phyloP scores from a whole-genome alignment of 37 sponge, comb jelly and placozoan species.

The Tethya wilhelma region DNA sequence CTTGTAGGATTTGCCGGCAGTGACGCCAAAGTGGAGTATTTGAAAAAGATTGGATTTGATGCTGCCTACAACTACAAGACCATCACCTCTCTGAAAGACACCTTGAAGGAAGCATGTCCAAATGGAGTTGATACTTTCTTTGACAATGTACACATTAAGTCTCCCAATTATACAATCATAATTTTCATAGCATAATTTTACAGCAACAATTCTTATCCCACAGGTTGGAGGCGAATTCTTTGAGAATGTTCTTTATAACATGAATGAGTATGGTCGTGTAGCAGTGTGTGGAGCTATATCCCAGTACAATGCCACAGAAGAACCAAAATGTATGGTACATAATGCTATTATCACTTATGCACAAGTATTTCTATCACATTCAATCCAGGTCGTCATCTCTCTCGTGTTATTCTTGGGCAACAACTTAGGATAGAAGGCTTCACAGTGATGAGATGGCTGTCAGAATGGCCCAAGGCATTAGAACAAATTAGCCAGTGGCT shows the following conservation, averaged over 20 bases:
- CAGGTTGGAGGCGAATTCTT: conserved; percentile 88
- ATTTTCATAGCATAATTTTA: not conserved
- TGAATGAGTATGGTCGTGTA: conserved; percentile 81
- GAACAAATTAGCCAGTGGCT: conserved; percentile 69
- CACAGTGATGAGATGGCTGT: conserved; percentile 43
- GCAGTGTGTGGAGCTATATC: conserved; percentile 81
- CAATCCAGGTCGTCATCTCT: conserved; percentile 13
- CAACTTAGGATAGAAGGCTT: conserved; percentile 82
- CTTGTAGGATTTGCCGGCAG: conserved; percentile 71
- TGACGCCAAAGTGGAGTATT: conserved; percentile 79
- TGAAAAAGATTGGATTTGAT: conserved; percentile 82
- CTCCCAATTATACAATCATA: not conserved
- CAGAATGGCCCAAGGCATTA: conserved; percentile 63
- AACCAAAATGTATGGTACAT: no score
- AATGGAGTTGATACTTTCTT: conserved; percentile 82
- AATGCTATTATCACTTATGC: not conserved
- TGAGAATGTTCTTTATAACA: conserved; percentile 60
- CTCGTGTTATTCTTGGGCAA: conserved; percentile 44
- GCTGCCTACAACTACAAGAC: conserved; percentile 93
- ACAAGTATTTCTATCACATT: not conserved
- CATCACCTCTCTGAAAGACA: conserved; percentile 50
- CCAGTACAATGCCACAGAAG: conserved; percentile 61
- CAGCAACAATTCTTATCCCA: not conserved
- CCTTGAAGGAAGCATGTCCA: conserved; percentile 75
- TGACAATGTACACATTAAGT: conserved; percentile 79